These are phyloP conservation scores for Ammodytes dubius DNA, from an alignment of 2,113 vertebrate genomes.

Conservation along the genomic window DNA sequence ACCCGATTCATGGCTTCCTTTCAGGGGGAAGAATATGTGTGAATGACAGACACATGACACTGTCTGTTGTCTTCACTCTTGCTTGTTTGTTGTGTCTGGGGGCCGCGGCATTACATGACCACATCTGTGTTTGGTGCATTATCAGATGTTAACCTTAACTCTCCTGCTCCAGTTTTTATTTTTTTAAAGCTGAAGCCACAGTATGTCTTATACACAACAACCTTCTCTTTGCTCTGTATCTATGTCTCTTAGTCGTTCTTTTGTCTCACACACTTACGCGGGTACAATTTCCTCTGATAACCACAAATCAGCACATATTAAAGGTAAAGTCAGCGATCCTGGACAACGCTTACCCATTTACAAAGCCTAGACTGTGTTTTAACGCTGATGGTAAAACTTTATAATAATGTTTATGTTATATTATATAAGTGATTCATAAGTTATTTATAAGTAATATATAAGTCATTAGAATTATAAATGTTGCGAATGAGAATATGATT, in stretches of 20 bases:
- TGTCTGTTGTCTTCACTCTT: constrained; percentile 46
- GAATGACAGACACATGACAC: constrained; percentile 65
- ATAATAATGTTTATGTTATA: too few species aligned
- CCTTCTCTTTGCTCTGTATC: constrained; percentile 31
- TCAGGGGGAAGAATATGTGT: constrained; percentile 12
- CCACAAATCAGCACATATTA: constrained; percentile 2
- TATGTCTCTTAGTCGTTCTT: not conserved
- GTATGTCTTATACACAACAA: constrained; percentile 19
- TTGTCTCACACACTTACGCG: not conserved
- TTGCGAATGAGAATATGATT: too few species aligned
- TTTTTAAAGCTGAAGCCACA: not conserved
- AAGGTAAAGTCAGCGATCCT: too few species aligned
- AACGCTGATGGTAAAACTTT: too few species aligned
- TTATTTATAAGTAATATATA: too few species aligned
- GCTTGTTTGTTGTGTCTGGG: constrained; percentile 34
- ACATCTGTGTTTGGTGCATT: constrained; percentile 20
- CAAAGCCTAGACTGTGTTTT: too few species aligned
- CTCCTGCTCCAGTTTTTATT: not conserved
- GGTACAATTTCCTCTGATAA: too few species aligned
- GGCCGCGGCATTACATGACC: constrained; percentile 31
- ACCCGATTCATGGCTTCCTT: constrained; percentile 17
- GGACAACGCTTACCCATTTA: too few species aligned
- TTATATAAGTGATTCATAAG: too few species aligned
- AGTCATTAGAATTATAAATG: too few species aligned
- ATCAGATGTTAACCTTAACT: constrained; percentile 33